A percentile compares a stretch with the other conserved stretches of the same genome.
Conservation (phyloP, 2,113 vertebrate species). For the Orycteropus afer region DNA sequence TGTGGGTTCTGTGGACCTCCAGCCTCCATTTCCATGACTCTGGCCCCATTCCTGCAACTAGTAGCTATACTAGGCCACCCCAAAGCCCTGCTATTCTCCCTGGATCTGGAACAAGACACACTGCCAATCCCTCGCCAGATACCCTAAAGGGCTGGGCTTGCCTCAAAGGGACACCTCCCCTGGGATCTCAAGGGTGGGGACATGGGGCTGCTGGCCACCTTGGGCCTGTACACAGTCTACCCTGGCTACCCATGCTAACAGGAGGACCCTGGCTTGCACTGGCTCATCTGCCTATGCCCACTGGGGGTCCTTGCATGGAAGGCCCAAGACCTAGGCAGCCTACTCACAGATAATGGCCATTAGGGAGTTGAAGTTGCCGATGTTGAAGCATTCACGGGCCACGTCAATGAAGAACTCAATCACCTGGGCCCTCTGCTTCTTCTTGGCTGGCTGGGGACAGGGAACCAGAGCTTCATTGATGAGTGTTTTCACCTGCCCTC, state of each 20-base stretch:
- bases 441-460: constrained; percentile 92
- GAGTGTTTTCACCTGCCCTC: rapidly evolving
- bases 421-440: constrained; percentile 95
- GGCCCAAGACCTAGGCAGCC: not conserved
- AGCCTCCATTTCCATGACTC: not conserved
- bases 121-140: not conserved
- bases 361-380: constrained; percentile 97
- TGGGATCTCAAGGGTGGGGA: not conserved
- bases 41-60: rapidly evolving
- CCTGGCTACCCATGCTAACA: not conserved
- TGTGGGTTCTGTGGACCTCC: too few species aligned
- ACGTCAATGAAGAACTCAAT: constrained; percentile 97
- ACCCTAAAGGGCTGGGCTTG: not conserved
- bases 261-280: not conserved
- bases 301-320: rapidly evolving
- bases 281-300: rapidly evolving
- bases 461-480: not conserved
- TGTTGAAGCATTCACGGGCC: constrained; percentile 97
- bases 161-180: not conserved
- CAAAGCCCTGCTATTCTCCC: not conserved
- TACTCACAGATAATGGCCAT: constrained; percentile 98
- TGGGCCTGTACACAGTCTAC: too few species aligned
- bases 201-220: too few species aligned
- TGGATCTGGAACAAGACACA: not conserved
- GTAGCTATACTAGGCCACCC: not conserved